Evolutionary conservation across 2,797 vertebrate genomes (phyloP).

Genomic region (Myotis daubentonii): DNA sequence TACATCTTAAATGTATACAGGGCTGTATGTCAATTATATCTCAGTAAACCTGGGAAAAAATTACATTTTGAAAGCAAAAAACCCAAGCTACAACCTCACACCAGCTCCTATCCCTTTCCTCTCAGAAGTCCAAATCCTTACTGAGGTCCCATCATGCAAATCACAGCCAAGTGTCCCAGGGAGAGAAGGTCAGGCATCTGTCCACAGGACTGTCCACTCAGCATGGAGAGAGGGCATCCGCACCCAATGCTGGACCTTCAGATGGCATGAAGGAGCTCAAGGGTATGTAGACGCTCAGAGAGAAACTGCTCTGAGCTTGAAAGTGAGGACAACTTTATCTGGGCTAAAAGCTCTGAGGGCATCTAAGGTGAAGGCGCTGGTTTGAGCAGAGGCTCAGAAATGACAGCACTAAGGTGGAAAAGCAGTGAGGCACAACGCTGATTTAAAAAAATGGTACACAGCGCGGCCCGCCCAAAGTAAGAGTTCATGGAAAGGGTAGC

Average conservation of each 20-base stretch:
- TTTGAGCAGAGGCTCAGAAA: background rate
- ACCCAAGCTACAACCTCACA: background rate
- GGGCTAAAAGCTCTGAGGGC: background rate
- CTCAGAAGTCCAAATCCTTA: background rate
- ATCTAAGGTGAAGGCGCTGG: background rate
- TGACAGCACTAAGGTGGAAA: background rate
- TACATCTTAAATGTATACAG: background rate
- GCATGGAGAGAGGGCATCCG: background rate
- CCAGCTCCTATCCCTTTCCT: background rate
- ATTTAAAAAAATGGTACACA: background rate
- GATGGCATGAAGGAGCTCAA: background rate
- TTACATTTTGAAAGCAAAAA: background rate
- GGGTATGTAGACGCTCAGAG: too few relatives aligned
- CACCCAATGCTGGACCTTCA: background rate
- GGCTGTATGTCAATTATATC: background rate
- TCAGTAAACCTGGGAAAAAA: background rate
- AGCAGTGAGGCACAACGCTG: background rate
- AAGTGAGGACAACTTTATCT: background rate
- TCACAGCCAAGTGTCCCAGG: background rate
- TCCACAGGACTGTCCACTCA: background rate
- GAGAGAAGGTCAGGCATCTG: background rate
- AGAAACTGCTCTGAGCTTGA: background rate
- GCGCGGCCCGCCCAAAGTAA: background rate
- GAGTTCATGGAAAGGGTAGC: background rate
- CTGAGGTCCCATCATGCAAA: rapidly evolving